Evolutionary conservation across 2,888 invertebrate genomes (phyloP), one percentile per base, ranked within the genome.

Genomic region (Cynaeus angustus): DNA sequence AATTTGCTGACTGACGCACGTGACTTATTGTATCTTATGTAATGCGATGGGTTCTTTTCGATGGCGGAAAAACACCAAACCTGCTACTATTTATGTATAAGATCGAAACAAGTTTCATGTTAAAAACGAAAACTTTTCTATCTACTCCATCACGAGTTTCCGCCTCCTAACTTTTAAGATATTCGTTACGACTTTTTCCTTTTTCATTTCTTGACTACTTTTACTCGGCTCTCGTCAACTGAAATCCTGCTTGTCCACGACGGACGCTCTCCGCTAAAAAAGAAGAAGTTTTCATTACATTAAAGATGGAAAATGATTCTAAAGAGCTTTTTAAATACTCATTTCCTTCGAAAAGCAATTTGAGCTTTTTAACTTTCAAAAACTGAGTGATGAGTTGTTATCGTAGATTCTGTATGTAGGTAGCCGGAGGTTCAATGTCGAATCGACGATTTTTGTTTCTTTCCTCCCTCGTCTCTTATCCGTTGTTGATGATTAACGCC

Each of bases 281-380:
- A 16, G 9, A 46, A 46, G 16, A 46, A 46, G 46, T 46, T 46
- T 46, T 46, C 13, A 46, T 46, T 46, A 13, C 26, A 46, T 46
- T 46, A 46, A 46, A 16, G 46, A 46, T 46, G 46, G 46, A 26
- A 46, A 30, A 55, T 38, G 55, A 55, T 38, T 12, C 55, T 55
- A 38, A 55, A 55, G 14, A 55, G 55, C 55, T 55, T 55, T 55
- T 38, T 55, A 38, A 55, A 55, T 55, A 46, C 46, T 37, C 55
- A 55, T 55, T 55, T 55, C 55, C 38, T 38, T 38, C 38, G 33
- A 55, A 55, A 12, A 37, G 38, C n/a, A 55, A 55, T 16, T 55
- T 38, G 37, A 55, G 13, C 55, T 55, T n/a, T 55, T 55, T 55
- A 16, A 21, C 12, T 46, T 46, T 46, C 1, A 14, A 38, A 55